These are phyloP conservation scores for Cheilosia urbana DNA, from an alignment of 2,888 invertebrate genomes.

Conservation along the genomic window DNA sequence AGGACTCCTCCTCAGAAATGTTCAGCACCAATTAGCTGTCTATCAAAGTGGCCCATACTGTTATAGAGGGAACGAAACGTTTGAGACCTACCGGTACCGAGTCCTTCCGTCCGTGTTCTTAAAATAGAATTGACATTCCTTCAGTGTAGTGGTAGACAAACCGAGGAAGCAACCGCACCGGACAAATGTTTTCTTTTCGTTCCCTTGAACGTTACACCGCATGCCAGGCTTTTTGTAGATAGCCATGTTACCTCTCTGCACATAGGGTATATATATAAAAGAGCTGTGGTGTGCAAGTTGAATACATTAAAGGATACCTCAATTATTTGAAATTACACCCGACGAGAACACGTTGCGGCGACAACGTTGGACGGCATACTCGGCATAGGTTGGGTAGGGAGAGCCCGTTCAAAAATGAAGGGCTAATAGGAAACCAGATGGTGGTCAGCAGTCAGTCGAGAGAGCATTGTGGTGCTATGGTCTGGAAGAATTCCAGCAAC, in stretches of 20 bases:
- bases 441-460: conserved; percentile 1
- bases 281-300: conserved; percentile 13
- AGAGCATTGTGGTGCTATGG: conserved; percentile 22
- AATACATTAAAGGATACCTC: conserved; percentile 56
- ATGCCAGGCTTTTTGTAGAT: conserved; percentile 1
- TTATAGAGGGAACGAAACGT: neutral
- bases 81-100: neutral
- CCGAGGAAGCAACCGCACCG: neutral
- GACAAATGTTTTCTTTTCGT: conserved; percentile 15
- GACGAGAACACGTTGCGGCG: neutral
- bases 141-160: neutral
- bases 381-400: neutral
- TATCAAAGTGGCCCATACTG: neutral
- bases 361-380: neutral
- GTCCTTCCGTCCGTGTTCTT: neutral
- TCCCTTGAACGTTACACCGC: conserved; percentile 4
- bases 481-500: conserved; percentile 45
- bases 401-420: neutral
- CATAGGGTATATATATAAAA: neutral
- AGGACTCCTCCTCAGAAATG: conserved; percentile 9
- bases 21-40: conserved; percentile 14
- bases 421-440: conserved; percentile 3
- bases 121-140: conserved; percentile 28
- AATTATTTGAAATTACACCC: conserved; percentile 64
- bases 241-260: neutral